Conservation (phyloP, 2,113 vertebrate genomes). For the Poicephalus gulielmi region DNA sequence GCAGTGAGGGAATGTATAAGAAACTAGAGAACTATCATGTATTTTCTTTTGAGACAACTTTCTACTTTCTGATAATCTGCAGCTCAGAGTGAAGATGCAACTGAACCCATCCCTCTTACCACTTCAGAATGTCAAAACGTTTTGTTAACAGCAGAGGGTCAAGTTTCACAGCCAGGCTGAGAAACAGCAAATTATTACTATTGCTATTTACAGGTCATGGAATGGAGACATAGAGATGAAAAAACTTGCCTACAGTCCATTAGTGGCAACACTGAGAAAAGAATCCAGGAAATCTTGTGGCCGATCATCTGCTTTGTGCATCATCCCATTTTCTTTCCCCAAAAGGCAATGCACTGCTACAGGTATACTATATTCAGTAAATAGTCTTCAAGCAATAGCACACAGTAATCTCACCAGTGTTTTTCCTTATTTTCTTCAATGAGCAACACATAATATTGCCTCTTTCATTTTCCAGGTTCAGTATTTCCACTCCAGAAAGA, state of each 20-base stretch:
- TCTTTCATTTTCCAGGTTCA: not conserved
- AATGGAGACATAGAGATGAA: not conserved
- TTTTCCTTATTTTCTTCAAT: not conserved
- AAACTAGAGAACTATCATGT: not conserved
- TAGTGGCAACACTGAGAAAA: not conserved
- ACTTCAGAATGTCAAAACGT: not conserved
- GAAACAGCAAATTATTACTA: not conserved
- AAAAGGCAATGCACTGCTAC: not conserved
- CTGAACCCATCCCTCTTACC: not conserved
- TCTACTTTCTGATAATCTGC: not conserved
- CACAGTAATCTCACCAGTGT: not conserved
- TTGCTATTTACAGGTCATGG: constrained; percentile 27
- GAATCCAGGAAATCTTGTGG: not conserved
- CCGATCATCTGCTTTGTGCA: not conserved
- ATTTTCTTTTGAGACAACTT: not conserved
- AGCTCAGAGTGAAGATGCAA: not conserved
- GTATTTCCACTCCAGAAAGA: not conserved
- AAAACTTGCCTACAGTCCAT: constrained; percentile 4
- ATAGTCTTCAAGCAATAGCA: not conserved
- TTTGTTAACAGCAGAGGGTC: constrained; percentile 29
- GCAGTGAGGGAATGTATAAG: not conserved
- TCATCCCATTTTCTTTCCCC: not conserved
- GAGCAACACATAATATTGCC: not conserved
- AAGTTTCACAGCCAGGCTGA: constrained; percentile 9
- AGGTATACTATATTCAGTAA: not conserved